Percentiles rank a stretch among this genome's conserved stretches.
Evolutionary conservation across 2,797 vertebrate genomes (phyloP).

Genomic region (Gambusia yucatana): DNA sequence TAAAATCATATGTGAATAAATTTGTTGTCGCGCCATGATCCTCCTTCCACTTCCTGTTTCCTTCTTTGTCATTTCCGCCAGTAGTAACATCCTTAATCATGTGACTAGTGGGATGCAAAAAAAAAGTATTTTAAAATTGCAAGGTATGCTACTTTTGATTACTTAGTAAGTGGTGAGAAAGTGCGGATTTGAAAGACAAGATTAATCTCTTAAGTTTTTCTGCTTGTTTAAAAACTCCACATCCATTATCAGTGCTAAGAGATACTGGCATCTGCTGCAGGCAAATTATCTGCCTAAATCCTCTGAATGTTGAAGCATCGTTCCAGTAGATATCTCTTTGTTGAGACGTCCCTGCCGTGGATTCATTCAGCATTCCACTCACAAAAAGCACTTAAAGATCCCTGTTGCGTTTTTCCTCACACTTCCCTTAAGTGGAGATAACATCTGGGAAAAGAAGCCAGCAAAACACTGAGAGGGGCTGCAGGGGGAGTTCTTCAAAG

Average conservation of each 20-base stretch:
- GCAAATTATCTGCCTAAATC: neutral
- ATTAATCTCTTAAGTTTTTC: no score
- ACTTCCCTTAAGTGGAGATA: conserved; percentile 74
- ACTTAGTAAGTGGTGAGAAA: neutral
- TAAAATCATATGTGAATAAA: no score
- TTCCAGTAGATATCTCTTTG: conserved; percentile 13
- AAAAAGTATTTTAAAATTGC: no score
- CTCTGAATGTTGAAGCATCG: neutral
- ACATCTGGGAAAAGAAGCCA: conserved; percentile 74
- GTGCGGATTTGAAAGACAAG: neutral
- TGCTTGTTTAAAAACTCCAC: neutral
- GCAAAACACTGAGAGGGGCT: conserved; percentile 51
- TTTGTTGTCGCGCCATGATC: no score
- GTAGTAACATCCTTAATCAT: no score
- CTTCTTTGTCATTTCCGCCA: no score
- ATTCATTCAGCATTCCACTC: conserved; percentile 52
- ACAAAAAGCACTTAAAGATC: conserved; percentile 36
- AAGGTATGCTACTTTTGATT: neutral
- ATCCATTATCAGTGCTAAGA: neutral
- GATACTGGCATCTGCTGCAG: neutral
- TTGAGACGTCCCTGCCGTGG: conserved; percentile 40
- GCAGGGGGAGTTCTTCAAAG: conserved; percentile 47
- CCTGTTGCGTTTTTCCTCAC: conserved; percentile 59
- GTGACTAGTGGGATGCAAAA: no score
- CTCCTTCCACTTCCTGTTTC: no score